Percentiles rank a stretch among this genome's conserved stretches.
Conservation (phyloP, 2,888 invertebrate species). For the Phortica okadai region DNA sequence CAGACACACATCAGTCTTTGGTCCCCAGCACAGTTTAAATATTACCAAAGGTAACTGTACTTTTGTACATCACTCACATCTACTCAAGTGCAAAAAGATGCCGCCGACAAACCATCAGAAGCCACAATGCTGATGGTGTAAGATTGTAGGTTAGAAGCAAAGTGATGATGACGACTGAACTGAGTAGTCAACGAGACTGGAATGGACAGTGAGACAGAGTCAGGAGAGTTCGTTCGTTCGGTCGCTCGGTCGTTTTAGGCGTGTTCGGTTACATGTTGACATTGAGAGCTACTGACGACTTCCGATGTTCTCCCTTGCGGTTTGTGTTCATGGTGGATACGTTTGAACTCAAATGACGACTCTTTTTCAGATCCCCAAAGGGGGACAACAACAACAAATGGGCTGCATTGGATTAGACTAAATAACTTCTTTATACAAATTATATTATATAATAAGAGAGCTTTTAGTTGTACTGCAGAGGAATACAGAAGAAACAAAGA, state of each 20-base stretch:
- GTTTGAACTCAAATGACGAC: too few relatives aligned
- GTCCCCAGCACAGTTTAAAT: neutral
- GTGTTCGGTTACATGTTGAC: slow-evolving; percentile 12
- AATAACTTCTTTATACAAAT: neutral
- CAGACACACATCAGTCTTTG: too few relatives aligned
- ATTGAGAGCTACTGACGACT: slow-evolving; percentile 22
- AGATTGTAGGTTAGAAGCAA: neutral
- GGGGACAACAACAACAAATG: neutral
- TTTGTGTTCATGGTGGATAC: neutral
- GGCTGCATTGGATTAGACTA: neutral
- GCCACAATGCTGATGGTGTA: too few relatives aligned
- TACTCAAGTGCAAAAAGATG: neutral
- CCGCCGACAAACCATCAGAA: too few relatives aligned
- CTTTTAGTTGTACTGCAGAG: too few relatives aligned
- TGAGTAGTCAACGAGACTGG: neutral
- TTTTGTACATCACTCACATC: neutral
- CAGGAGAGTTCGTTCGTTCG: too few relatives aligned
- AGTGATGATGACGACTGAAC: neutral
- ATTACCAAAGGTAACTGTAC: neutral
- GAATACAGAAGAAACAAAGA: too few relatives aligned
- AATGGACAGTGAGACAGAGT: too few relatives aligned
- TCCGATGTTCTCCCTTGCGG: neutral
- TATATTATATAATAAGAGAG: neutral
- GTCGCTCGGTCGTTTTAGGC: neutral
- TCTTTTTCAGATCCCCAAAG: too few relatives aligned